Percentiles rank a stretch among this genome's conserved stretches.
Conservation (phyloP, 2,113 vertebrate genomes). For the Eretmochelys imbricata region DNA sequence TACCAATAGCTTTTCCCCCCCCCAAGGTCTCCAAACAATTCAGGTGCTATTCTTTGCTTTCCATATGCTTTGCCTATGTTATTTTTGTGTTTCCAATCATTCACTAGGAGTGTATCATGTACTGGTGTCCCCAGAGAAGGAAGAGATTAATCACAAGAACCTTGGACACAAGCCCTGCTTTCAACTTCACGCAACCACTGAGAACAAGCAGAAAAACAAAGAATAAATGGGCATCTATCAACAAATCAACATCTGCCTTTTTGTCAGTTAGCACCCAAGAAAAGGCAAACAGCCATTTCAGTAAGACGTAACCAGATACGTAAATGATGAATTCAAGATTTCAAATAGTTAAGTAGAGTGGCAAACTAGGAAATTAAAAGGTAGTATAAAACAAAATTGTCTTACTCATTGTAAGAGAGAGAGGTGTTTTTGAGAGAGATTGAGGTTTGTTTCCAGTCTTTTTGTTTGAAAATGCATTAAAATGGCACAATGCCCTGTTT, state of each 20-base stretch:
- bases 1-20: not conserved
- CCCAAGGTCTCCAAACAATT: slow-evolving; percentile 1
- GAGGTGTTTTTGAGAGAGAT: not conserved
- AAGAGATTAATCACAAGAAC: not conserved
- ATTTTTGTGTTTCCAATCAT: not conserved
- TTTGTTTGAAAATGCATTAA: not conserved
- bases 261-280: not conserved
- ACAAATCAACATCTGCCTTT: not conserved
- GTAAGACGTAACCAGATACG: not conserved
- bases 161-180: not conserved
- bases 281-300: not conserved
- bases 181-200: not conserved
- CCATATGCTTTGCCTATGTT: not conserved
- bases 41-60: not conserved
- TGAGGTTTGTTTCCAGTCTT: not conserved
- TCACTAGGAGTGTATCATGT: not conserved
- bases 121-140: not conserved
- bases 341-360: not conserved
- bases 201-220: not conserved
- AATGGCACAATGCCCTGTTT: accelerated
- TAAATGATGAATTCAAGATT: not conserved
- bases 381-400: not conserved
- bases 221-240: not conserved
- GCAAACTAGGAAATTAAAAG: not conserved
- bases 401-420: not conserved